Conservation (phyloP, 2,113 vertebrate species). For the Cavia aperea region DNA sequence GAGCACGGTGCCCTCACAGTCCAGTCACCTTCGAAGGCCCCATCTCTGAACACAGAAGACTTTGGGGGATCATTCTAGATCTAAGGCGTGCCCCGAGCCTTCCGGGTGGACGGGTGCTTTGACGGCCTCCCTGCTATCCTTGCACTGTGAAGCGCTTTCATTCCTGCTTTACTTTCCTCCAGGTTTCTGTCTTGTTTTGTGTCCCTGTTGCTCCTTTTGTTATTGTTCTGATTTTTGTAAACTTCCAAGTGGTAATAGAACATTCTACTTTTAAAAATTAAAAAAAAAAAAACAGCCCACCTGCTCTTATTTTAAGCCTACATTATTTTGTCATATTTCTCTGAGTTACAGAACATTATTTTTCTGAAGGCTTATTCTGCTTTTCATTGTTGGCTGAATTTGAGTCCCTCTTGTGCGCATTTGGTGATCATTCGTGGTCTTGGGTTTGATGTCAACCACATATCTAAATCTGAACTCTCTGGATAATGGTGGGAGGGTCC, state of each 20-base stretch:
- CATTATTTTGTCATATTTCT: neutral
- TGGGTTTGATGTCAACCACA: neutral
- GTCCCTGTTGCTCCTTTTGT: neutral
- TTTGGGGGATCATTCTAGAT: neutral
- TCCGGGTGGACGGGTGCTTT: rapidly evolving
- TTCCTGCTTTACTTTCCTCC: neutral
- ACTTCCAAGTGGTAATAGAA: neutral
- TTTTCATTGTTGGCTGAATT: neutral
- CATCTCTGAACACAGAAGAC: neutral
- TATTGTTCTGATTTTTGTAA: neutral
- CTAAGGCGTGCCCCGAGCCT: neutral
- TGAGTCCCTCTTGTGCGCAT: rapidly evolving
- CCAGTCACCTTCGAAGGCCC: neutral
- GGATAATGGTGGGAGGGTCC: neutral
- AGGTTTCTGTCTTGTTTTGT: neutral
- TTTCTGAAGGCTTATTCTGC: neutral
- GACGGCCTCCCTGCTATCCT: rapidly evolving
- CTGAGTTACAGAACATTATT: too few relatives aligned
- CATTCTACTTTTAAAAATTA: neutral
- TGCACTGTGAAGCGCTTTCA: neutral
- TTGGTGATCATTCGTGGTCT: neutral
- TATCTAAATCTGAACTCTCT: neutral
- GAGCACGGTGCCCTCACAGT: neutral
- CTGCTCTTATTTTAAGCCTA: neutral
- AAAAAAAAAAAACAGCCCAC: neutral